Percentiles rank a stretch among this genome's conserved stretches.
Evolutionary conservation across 2,113 vertebrate genomes (phyloP).

Genomic region (Proteles cristata): DNA sequence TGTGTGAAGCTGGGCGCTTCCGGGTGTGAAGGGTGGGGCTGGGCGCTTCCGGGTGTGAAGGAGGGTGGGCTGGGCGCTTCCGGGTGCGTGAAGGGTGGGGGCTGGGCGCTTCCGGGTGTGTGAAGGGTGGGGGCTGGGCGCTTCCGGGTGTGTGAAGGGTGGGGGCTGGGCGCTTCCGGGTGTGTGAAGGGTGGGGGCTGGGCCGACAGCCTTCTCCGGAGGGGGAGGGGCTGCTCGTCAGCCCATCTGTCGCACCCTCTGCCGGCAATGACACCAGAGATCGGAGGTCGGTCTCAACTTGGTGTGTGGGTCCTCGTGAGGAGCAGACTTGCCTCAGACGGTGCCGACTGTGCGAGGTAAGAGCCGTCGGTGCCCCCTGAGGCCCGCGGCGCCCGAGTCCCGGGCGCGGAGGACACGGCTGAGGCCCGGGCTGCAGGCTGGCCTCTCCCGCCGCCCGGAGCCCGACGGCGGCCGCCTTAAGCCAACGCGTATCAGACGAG

Average conservation of each 20-base stretch:
- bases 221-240: not conserved
- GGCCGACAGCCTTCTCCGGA: too few species aligned
- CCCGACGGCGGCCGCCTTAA: not conserved
- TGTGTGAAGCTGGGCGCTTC: too few species aligned
- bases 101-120: rapidly evolving
- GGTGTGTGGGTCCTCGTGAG: not conserved
- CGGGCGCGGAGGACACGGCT: not conserved
- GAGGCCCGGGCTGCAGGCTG: not conserved
- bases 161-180: too few species aligned
- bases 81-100: rapidly evolving
- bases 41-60: too few species aligned
- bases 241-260: not conserved
- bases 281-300: not conserved
- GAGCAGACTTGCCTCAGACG: not conserved
- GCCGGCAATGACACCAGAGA: not conserved
- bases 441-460: not conserved
- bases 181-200: not conserved
- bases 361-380: not conserved
- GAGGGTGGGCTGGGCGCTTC: too few species aligned
- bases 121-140: not conserved
- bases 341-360: not conserved
- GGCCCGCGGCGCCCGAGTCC: not conserved
- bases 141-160: rapidly evolving
- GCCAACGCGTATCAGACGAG: not conserved
- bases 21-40: too few species aligned